Evolutionary conservation across 2,888 invertebrate genomes (phyloP), one percentile per base, ranked within the genome.

Genomic region (Onthophagus sagittarius): DNA sequence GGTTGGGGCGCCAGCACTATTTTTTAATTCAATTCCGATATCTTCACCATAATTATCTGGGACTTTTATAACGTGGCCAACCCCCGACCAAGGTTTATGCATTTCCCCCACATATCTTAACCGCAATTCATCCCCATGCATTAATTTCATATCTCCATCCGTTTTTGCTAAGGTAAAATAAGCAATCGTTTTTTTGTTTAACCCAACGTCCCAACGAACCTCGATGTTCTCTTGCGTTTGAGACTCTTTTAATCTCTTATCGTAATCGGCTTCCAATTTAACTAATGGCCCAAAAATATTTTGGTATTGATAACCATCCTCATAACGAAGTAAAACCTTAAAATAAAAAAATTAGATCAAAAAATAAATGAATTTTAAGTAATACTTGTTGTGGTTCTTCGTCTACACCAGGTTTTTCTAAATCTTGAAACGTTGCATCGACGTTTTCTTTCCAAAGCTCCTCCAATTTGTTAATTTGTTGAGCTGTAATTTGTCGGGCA

Each of bases 371-470:
- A 64, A 73, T 53, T 15, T 15, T 5, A 67, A 31, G n/a, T 15
- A 67, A 15, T 74, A 96, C 95, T 84, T 97, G 98, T 82, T 98
- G 96, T 0, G 99, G 98, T 83, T 99, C 99, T 80, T 98, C 97
- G 84, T 99, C 99, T 0, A 98, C 94, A 0, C 99, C 99, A 0
- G 99, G 99, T 82, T 98, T 97, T 84, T 99, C 98, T 76, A 99
- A 87, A 86, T 99, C 99, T 85, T 98, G 98, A 82, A 99, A 95
- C 5, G 97, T 97, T 0, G 99, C 99, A 80, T 98, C 97, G 5
- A 97, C 95, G 82, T 99, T 98, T 79, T 98, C 98, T 81, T 98
- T 97, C 99, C 99, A 99, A 31, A 99, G 85, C 83, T 99, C 99
- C 86, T 99, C 99, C 53, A 99, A 88, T 80, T 98, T 97, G 79